Conservation (phyloP, 2,888 invertebrate species). For the Machimus rusticus region DNA sequence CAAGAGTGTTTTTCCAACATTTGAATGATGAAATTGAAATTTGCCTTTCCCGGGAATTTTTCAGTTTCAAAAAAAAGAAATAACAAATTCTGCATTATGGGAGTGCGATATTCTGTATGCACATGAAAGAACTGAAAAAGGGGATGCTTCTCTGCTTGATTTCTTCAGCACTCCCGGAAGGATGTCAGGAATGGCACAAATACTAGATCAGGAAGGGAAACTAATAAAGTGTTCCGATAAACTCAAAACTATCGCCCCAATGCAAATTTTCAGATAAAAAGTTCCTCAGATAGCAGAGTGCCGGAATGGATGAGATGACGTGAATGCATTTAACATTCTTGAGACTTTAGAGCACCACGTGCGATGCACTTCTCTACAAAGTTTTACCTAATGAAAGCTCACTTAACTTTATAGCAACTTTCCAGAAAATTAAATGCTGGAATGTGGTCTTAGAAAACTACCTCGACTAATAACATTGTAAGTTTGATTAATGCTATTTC, state of each 20-base stretch:
- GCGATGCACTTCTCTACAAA: not conserved
- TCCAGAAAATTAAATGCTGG: not conserved
- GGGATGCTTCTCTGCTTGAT: not conserved
- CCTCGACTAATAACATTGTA: not conserved
- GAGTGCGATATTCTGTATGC: not conserved
- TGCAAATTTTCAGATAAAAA: not conserved
- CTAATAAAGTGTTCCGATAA: constrained; percentile 1
- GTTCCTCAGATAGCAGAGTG: not conserved
- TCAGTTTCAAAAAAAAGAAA: not conserved
- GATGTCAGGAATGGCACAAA: not conserved
- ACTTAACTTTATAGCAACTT: not conserved
- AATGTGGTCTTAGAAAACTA: not conserved
- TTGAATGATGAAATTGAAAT: constrained; percentile 24
- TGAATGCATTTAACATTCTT: not conserved
- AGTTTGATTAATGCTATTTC: not conserved
- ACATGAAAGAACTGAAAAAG: not conserved
- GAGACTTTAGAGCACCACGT: not conserved
- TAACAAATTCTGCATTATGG: not conserved
- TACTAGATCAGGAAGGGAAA: not conserved
- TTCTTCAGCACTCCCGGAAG: not conserved
- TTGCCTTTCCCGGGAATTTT: constrained; percentile 4
- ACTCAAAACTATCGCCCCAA: not conserved
- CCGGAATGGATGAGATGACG: not conserved
- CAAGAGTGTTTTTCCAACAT: not conserved
- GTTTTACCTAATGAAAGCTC: not conserved